These are phyloP conservation scores for Automeris io DNA, from an alignment of 2,888 invertebrate genomes.

Conservation along the genomic window DNA sequence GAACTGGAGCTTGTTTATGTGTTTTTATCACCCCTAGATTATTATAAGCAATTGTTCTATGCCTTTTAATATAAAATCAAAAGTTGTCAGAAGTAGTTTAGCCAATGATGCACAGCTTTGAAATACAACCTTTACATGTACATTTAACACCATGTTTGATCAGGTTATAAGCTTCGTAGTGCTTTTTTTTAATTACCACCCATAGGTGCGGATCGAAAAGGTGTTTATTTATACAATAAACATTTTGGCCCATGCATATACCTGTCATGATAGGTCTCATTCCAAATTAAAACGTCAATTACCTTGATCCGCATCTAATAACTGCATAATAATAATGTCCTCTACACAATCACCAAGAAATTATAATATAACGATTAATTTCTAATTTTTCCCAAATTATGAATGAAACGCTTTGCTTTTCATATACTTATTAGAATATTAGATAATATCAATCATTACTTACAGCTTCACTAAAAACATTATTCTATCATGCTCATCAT, in stretches of 20 bases:
- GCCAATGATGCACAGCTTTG: constrained; percentile 28
- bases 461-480: not conserved
- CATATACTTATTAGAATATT: not conserved
- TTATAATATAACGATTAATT: not conserved
- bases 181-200: constrained; percentile 19
- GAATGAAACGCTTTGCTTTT: constrained; percentile 2
- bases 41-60: not conserved
- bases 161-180: constrained; percentile 23
- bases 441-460: constrained; percentile 1
- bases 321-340: not conserved
- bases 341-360: not conserved
- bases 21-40: constrained; percentile 15
- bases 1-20: constrained; percentile 42
- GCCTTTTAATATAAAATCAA: not conserved
- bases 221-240: not conserved
- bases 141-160: constrained; percentile 18
- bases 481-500: not conserved
- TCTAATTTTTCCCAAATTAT: not conserved
- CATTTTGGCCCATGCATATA: not conserved
- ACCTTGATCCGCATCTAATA: constrained; percentile 2
- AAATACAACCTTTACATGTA: constrained; percentile 18
- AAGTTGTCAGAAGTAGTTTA: constrained; percentile 12
- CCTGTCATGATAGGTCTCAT: not conserved
- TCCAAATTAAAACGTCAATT: not conserved
- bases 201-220: constrained; percentile 7